Evolutionary conservation across 2,888 invertebrate species (phyloP), one percentile per base, ranked within the genome.

Genomic region (Coleophora flavipennella): DNA sequence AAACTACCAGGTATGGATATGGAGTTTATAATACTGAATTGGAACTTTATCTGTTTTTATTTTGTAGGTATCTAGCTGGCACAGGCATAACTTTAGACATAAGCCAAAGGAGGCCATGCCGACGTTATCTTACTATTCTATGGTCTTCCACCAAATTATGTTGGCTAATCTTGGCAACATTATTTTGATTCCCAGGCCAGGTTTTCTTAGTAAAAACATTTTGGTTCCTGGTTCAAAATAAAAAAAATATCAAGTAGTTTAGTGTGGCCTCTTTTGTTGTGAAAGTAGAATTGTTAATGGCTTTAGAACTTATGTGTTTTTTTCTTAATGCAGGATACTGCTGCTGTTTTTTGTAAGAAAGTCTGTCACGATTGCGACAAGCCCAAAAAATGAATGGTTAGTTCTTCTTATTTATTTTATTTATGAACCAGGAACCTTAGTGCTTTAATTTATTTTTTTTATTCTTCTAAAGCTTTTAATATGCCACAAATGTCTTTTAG

Each of bases 1-100:
- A 81, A 92, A 92, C 72, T 92, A 92, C 76, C 86, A 92, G 85
- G 92, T 92, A 84, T 6, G 20, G 6, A 20, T n/a, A n/a, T n/a
- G n/a, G n/a, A n/a, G n/a, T n/a, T n/a, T n/a, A n/a, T n/a, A n/a
- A n/a, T n/a, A n/a, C n/a, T n/a, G n/a, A n/a, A n/a, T n/a, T n/a
- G n/a, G n/a, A n/a, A n/a, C n/a, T n/a, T n/a, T n/a, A n/a, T n/a
- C n/a, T n/a, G n/a, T n/a, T n/a, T n/a, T n/a, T n/a, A n/a, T n/a
- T n/a, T n/a, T n/a, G n/a, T n/a, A n/a, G n/a, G n/a, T n/a, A 6
- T 20, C 20, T 20, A 20, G 20, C 20, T 20, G 20, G 20, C 20
- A 4, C 20, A 20, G 20, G 20, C 20, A 20, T 6, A 20, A 20
- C 20, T 20, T n/a, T 20, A 20, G 20, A 35, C 12, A 35, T 1